phyloP scores from a whole-genome alignment of 2,888 invertebrate species.

The Ormyrus labotus region DNA sequence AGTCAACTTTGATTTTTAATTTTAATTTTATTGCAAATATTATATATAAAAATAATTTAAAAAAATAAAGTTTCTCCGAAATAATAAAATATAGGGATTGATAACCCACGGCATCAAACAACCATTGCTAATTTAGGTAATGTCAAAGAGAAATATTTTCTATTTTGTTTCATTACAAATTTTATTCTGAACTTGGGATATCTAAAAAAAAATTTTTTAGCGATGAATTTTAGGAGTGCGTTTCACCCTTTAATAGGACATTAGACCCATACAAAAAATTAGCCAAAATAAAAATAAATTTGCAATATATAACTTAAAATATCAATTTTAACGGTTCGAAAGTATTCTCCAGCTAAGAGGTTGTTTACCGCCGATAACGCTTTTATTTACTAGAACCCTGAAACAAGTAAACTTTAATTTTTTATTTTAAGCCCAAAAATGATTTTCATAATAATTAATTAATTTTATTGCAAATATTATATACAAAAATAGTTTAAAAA shows the following conservation, averaged over 20 bases:
- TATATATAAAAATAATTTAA: neutral
- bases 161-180: constrained; percentile 15
- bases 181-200: constrained; percentile 12
- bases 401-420: neutral
- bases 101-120: neutral
- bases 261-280: neutral
- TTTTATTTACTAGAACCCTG: neutral
- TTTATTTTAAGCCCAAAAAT: neutral
- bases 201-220: neutral
- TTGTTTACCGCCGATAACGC: neutral
- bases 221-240: neutral
- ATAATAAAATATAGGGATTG: neutral
- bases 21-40: constrained; percentile 9
- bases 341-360: constrained; percentile 9
- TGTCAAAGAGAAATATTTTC: neutral
- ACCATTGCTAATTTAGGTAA: too few relatives aligned
- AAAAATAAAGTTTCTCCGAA: constrained; percentile 1
- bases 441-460: neutral
- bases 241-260: neutral
- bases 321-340: constrained; percentile 15
- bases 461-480: too few relatives aligned
- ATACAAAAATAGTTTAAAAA: too few relatives aligned
- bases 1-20: constrained; percentile 1
- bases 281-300: constrained; percentile 6
- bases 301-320: constrained; percentile 16